phyloP scores from a whole-genome alignment of 2,888 invertebrate genomes.

The Mythimna pallens region DNA sequence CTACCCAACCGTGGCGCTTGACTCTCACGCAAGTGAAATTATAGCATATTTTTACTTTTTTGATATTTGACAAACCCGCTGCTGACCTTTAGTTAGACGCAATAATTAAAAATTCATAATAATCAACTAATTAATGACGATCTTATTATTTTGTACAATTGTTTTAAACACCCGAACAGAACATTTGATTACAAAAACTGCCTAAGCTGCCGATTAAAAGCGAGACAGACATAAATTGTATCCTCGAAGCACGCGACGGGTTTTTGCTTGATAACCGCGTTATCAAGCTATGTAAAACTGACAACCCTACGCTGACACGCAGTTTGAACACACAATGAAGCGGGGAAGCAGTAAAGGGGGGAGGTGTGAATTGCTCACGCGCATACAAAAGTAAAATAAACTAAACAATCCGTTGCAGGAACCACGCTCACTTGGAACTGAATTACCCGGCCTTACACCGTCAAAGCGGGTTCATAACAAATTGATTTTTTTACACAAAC shows the following conservation, averaged over 20 bases:
- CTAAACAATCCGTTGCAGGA: constrained; percentile 79
- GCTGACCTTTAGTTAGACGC: constrained; percentile 8
- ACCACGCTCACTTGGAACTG: constrained; percentile 83
- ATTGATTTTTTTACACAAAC: constrained; percentile 80
- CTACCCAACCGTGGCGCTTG: constrained; percentile 33
- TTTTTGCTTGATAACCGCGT: constrained; percentile 39
- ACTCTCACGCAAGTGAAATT: constrained; percentile 35
- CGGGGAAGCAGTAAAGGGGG: constrained; percentile 56
- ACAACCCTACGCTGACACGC: constrained; percentile 71
- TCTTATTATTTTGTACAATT: constrained; percentile 10
- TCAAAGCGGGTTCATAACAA: constrained; percentile 76
- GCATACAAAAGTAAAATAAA: constrained; percentile 72
- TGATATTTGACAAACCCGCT: constrained; percentile 15
- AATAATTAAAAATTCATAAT: constrained; percentile 23
- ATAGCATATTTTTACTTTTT: neutral
- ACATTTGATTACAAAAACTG: constrained; percentile 24
- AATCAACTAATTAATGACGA: constrained; percentile 15
- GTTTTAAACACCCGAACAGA: constrained; percentile 15
- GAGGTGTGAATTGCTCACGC: constrained; percentile 81
- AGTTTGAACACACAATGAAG: constrained; percentile 76
- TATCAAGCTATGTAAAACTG: constrained; percentile 54
- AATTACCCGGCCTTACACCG: constrained; percentile 76
- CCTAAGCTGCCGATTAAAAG: constrained; percentile 9
- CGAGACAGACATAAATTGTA: constrained; percentile 32
- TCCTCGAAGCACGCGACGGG: constrained; percentile 28